Evolutionary conservation across 2,113 vertebrate species (phyloP), one percentile per base, ranked within the genome.

Genomic region (Eptesicus fuscus): DNA sequence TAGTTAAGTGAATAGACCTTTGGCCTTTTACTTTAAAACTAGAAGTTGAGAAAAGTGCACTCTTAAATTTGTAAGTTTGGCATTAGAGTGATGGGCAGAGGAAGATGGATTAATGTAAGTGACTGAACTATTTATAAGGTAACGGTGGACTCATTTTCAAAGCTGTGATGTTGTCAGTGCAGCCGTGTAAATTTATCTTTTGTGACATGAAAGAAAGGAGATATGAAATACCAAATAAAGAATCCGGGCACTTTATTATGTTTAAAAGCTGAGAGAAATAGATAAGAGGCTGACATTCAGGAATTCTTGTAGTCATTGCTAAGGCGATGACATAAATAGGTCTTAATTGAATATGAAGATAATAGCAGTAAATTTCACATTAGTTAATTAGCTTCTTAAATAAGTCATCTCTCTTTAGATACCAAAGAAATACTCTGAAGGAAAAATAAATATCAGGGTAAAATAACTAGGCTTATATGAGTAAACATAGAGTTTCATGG

Each of bases 321-420:
- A 94, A 84, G 70, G 91, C 6, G 2, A 32, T 53, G 89, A 92
- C 2, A 18, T 77, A 80, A 97, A 76, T 95, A 96, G 83, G 9
- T 95, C 83, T 91, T 95, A 95, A 95, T 97, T 96, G 95, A 97
- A 94, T 96, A 89, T 87, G 49, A 92, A 84, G 65, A 96, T 94
- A 96, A 90, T 91, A 88, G 53, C 28, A 89, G 53, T 78, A 95
- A 86, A 88, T 89, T 96, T 95, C 95, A 28, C 35, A 79, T 86
- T 90, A 95, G 56, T 96, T 96, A 96, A 96, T 96, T 96, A 90
- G 35, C 63, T 88, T 96, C 85, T 94, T 79, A 93, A 96, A 90
- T 93, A 86, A 92, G 74, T 53, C 44, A 78, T 89, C 56, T 93
- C n/a, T 92, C 49, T 94, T 94, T 91, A 79, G n/a, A 92, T 83